Evolutionary conservation across 2,113 vertebrate species (phyloP), one percentile per base, ranked within the genome.

Genomic region (rabbit (Oryctolagus cuniculus)): DNA sequence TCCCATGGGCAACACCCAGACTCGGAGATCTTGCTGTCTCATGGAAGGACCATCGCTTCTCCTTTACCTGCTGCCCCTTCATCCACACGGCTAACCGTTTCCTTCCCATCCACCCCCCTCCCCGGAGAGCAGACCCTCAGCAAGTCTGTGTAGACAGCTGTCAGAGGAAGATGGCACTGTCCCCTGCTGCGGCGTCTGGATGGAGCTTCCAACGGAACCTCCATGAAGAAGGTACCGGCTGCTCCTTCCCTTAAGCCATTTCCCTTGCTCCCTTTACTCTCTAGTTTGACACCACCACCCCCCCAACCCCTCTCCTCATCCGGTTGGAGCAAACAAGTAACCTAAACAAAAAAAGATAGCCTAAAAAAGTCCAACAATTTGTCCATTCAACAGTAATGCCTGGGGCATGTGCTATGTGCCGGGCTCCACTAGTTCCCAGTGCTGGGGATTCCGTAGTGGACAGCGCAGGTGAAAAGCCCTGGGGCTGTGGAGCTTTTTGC

Each of bases 391-490:
- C 7, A n/a, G 63, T 10, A 69, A 66, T 9, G 4, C 3, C 24
- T 69, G 6, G n/a, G 63, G 24, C 2, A 5, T 38, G 0, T 25
- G 12, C 8, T 27, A 7, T 10, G 0, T 49, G 25, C 4, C 49
- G 12, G n/a, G 24, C 31, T 19, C 27, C 22, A 21, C 10, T 6
- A 66, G 19, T 58, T 58, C 55, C 58, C 15, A 29, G 49, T 10
- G 3, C 27, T 22, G 16, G 49, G 51, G 38, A 58, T 15, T 10
- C 4, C 11, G 3, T 15, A 29, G 1, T 10, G 16, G 58, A 29
- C 4, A 51, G 34, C 24, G 58, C 0, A 13, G 6, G 8, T 27
- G 31, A 70, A 63, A 49, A 51, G 11, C 34, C 36, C 55, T 70
- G 72, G 10, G 10, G 31, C 25, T 49, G 15, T 8, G 31, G 49